phyloP scores from a whole-genome alignment of 2,113 vertebrate genomes.

The Emydura subglobosa region DNA sequence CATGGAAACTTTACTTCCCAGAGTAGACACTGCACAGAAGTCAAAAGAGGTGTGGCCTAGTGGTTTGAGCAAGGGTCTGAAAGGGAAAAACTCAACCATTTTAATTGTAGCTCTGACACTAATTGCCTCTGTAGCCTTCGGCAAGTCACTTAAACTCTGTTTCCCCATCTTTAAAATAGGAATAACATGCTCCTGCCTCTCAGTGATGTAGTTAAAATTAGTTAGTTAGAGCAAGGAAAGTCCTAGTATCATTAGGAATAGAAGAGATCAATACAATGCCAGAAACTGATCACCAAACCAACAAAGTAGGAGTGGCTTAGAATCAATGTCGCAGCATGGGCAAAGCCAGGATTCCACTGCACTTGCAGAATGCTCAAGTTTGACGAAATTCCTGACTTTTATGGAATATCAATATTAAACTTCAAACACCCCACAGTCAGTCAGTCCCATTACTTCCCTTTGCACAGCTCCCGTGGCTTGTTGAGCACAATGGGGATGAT shows the following conservation, averaged over 20 bases:
- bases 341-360: background rate
- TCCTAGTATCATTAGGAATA: fast-evolving
- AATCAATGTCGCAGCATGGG: background rate
- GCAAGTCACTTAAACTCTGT: conserved; percentile 41
- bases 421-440: background rate
- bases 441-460: background rate
- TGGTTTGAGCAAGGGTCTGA: no score
- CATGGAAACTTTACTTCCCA: background rate
- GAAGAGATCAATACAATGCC: conserved; percentile 11
- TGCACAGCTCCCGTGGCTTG: background rate
- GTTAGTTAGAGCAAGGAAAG: conserved; percentile 20
- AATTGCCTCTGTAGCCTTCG: background rate
- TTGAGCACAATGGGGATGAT: background rate
- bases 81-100: background rate
- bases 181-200: background rate
- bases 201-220: conserved; percentile 11
- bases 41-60: background rate
- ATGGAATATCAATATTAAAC: background rate
- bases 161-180: conserved; percentile 3
- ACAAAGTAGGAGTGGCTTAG: background rate
- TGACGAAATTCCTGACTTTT: background rate
- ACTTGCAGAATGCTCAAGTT: background rate
- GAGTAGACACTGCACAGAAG: background rate
- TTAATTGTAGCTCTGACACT: background rate
- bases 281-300: conserved; percentile 11